Conservation (phyloP, 2,113 vertebrate species). For the Phylloscopus trochiloides region DNA sequence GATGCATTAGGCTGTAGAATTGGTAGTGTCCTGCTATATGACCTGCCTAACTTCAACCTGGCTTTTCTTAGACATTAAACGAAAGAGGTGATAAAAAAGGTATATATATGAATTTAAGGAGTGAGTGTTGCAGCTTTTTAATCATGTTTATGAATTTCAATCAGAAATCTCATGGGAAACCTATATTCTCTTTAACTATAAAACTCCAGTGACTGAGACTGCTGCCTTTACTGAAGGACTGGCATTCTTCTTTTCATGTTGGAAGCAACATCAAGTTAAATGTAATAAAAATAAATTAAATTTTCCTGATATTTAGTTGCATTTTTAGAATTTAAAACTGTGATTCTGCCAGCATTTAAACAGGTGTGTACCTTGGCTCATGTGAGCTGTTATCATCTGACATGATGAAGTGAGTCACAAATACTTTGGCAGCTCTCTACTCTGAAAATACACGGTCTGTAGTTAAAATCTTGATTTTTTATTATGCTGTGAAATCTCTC, state of each 20-base stretch:
- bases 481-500: neutral
- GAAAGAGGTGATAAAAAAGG: neutral
- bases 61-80: neutral
- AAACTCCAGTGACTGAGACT: neutral
- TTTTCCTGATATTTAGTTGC: neutral
- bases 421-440: neutral
- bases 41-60: neutral
- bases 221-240: neutral
- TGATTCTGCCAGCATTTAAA: neutral
- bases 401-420: neutral
- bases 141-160: neutral
- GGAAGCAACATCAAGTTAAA: conserved; percentile 13
- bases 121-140: neutral
- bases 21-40: neutral
- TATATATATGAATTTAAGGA: neutral
- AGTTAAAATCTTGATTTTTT: neutral
- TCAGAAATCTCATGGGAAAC: neutral
- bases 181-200: neutral
- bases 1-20: accelerated
- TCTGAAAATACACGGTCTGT: neutral
- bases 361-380: neutral
- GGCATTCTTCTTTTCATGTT: neutral
- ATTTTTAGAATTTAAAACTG: neutral
- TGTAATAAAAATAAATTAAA: neutral
- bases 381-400: neutral